Evolutionary conservation across 2,888 invertebrate genomes (phyloP).

Genomic region (Mythimna vitellina): DNA sequence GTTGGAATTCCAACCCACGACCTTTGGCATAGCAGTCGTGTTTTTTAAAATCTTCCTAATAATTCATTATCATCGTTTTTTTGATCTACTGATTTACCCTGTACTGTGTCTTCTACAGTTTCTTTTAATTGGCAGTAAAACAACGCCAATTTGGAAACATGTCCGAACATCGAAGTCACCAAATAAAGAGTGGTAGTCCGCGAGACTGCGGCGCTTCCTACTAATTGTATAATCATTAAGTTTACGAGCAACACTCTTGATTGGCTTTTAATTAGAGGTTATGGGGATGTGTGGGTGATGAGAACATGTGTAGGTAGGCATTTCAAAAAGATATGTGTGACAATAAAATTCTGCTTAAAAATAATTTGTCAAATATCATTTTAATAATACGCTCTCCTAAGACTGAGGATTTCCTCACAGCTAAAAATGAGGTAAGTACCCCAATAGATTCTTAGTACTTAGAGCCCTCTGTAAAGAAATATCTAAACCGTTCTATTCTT

Average conservation of each 20-base stretch:
- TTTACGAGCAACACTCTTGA: slow-evolving; percentile 52
- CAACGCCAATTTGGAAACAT: slow-evolving; percentile 40
- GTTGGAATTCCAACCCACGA: too few species aligned
- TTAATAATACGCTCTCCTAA: too few species aligned
- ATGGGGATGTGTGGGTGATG: slow-evolving; percentile 26
- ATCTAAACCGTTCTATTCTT: too few species aligned
- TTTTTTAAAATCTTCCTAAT: too few species aligned
- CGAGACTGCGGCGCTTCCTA: slow-evolving; percentile 12
- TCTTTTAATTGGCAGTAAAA: slow-evolving; percentile 56
- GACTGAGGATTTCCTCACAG: too few species aligned
- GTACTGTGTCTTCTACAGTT: slow-evolving; percentile 27
- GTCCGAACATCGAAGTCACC: slow-evolving; percentile 32
- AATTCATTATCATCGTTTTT: neutral
- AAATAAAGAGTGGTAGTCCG: slow-evolving; percentile 41
- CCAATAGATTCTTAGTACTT: too few species aligned
- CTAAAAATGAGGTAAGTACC: too few species aligned
- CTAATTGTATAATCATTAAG: slow-evolving; percentile 49
- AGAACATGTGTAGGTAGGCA: slow-evolving; percentile 13
- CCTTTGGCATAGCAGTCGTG: too few species aligned
- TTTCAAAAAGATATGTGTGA: neutral
- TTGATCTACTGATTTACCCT: slow-evolving; percentile 11
- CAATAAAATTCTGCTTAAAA: too few species aligned
- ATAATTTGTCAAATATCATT: too few species aligned
- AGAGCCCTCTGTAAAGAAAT: too few species aligned
- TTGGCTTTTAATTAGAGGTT: slow-evolving; percentile 58